These are phyloP conservation scores for Hydriomena furcata DNA, from an alignment of 2,888 invertebrate species.

Conservation along the genomic window DNA sequence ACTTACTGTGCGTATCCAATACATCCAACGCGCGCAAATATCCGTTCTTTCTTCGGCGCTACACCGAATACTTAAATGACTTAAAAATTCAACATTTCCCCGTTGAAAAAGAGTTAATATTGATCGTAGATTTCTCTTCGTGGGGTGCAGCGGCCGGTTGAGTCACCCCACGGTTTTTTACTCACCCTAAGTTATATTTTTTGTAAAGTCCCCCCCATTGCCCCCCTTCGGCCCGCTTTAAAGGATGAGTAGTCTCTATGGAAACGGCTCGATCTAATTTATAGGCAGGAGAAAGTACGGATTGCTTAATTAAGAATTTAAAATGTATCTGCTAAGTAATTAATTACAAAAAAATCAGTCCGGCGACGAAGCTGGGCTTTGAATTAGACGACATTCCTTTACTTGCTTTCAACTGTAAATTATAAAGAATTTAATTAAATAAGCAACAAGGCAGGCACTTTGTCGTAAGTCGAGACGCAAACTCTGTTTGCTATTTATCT, in stretches of 20 bases:
- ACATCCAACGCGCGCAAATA: slow-evolving; percentile 44
- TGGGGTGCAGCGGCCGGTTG: slow-evolving; percentile 84
- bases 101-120: slow-evolving; percentile 84
- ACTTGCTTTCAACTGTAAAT: slow-evolving; percentile 44
- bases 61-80: slow-evolving; percentile 63
- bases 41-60: slow-evolving; percentile 31
- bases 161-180: slow-evolving; percentile 84
- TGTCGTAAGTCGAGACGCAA: slow-evolving; percentile 12
- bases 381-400: slow-evolving; percentile 50
- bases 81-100: slow-evolving; percentile 79
- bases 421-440: slow-evolving; percentile 68
- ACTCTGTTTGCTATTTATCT: not conserved
- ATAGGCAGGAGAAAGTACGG: slow-evolving; percentile 82
- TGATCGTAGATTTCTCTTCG: slow-evolving; percentile 83
- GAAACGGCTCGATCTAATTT: slow-evolving; percentile 84
- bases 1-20: slow-evolving; percentile 43
- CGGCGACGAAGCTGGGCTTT: slow-evolving; percentile 51
- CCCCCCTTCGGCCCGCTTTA: slow-evolving; percentile 77
- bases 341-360: slow-evolving; percentile 77
- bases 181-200: slow-evolving; percentile 85
- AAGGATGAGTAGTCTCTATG: slow-evolving; percentile 84
- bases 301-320: slow-evolving; percentile 84
- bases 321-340: slow-evolving; percentile 80
- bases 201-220: slow-evolving; percentile 74
- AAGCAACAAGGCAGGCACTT: slow-evolving; percentile 37